These are phyloP conservation scores for Aricia agestis DNA, from an alignment of 1,140 invertebrate species.

Conservation along the genomic window DNA sequence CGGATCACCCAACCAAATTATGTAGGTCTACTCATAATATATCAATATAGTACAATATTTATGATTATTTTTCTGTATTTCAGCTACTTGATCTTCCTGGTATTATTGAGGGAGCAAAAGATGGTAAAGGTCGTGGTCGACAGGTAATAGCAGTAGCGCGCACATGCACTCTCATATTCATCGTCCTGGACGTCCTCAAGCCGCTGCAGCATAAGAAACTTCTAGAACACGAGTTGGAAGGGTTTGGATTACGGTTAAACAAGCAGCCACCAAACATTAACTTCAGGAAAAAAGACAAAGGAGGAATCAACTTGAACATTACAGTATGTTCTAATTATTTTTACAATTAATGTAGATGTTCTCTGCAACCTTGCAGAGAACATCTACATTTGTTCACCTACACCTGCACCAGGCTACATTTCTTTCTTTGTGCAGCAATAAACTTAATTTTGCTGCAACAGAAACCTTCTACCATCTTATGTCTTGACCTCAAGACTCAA, in stretches of 20 bases:
- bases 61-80: slow-evolving; percentile 32
- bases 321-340: slow-evolving; percentile 50
- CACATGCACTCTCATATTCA: slow-evolving; percentile 98
- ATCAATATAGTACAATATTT: neutral
- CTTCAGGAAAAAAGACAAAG: slow-evolving; percentile 98
- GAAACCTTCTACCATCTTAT: too few relatives aligned
- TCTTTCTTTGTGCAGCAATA: too few relatives aligned
- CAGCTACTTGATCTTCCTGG: slow-evolving; percentile 98
- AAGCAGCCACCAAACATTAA: slow-evolving; percentile 98
- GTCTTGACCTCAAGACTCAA: too few relatives aligned
- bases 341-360: slow-evolving; percentile 3
- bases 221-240: slow-evolving; percentile 98
- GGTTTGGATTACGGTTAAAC: slow-evolving; percentile 97
- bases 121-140: slow-evolving; percentile 97
- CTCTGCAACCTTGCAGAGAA: neutral
- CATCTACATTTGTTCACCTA: too few relatives aligned
- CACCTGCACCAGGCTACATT: too few relatives aligned
- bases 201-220: slow-evolving; percentile 97
- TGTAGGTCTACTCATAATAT: too few relatives aligned
- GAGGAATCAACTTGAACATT: slow-evolving; percentile 78
- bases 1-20: too few relatives aligned
- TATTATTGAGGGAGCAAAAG: slow-evolving; percentile 99
- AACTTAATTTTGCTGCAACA: too few relatives aligned
- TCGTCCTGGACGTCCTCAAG: slow-evolving; percentile 98
- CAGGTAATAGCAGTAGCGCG: slow-evolving; percentile 99